Base-by-base conservation (phyloP, 2,888 invertebrate species). In the Spisula solida region DNA sequence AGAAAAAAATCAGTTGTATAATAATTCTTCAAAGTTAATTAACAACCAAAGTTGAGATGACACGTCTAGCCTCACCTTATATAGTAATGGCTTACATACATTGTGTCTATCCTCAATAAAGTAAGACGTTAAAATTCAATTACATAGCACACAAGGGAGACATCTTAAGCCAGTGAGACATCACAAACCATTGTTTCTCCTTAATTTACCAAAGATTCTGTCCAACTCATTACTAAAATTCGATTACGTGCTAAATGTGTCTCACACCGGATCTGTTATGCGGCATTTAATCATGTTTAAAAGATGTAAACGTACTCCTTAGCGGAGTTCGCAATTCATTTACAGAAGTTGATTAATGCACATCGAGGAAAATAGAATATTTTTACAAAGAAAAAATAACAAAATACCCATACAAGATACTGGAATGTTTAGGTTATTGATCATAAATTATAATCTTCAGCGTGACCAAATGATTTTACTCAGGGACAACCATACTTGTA, bases 191-290 rank as follows among this genome's bases (percentile, higher is more conserved):
- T 34, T 34, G 75, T 75, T 34, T 34, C 31, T 75, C 75, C 16
- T 75, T 31, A 75, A 34, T 75, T 31, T 25, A 25, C 25, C 75
- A 75, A 60, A 60, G 60, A 31, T 34, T 75, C 16, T 31, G 75
- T 75, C 31, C 16, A 75, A 75, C 75, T 75, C 75, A 75, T 75
- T 75, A 75, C 34, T 75, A 34, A 5, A 75, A 75, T 70, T 70
- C 29, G 5, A 75, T 75, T 75, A 75, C 20, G 6, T 70, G 31
- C 75, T 31, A 75, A 34, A 75, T 75, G 75, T 31, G 75, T 75
- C 75, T 75, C 75, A 75, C 75, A 75, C 34, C 18, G 34, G 18
- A 31, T 34, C 75, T 34, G 75, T 31, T 31, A 75, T 31, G 75
- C 18, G 75, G 12, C 75, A 75, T 75, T 75, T 75, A 31, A 75